These are phyloP conservation scores for Gorsachius magnificus DNA, from an alignment of 2,797 vertebrate species.

Conservation along the genomic window DNA sequence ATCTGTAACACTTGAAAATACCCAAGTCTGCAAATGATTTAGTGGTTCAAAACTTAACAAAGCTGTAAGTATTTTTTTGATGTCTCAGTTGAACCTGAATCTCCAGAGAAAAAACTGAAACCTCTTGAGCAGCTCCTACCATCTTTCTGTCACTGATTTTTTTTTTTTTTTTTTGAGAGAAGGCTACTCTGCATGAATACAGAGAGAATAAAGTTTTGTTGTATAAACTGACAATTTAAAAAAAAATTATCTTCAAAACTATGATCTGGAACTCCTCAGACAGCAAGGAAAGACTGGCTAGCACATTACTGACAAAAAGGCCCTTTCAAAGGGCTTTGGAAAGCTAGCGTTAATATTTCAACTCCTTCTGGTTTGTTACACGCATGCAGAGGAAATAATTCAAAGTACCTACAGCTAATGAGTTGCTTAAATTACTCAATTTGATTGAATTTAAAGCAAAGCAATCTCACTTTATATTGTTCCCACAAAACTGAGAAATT, in stretches of 20 bases:
- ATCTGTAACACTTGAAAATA: neutral
- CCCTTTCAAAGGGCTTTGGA: neutral
- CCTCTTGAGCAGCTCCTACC: neutral
- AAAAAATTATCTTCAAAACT: neutral
- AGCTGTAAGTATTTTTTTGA: neutral
- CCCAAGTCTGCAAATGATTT: neutral
- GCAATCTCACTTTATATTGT: accelerated
- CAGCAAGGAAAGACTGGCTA: neutral
- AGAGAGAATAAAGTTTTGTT: neutral
- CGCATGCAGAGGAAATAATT: accelerated
- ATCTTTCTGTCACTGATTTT: too few relatives aligned
- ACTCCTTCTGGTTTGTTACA: neutral
- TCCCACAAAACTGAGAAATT: neutral
- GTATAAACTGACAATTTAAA: neutral
- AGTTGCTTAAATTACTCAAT: neutral
- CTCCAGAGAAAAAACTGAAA: neutral
- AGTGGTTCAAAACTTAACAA: neutral
- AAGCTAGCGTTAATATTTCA: neutral
- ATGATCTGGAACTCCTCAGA: neutral
- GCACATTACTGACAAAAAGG: neutral
- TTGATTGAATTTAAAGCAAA: neutral
- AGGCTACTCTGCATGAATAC: neutral
- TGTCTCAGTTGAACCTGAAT: neutral
- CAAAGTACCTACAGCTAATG: neutral
- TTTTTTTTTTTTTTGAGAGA: neutral